Evolutionary conservation across 1,140 invertebrate species (phyloP).

Genomic region (Plectrocnemia conspersa): DNA sequence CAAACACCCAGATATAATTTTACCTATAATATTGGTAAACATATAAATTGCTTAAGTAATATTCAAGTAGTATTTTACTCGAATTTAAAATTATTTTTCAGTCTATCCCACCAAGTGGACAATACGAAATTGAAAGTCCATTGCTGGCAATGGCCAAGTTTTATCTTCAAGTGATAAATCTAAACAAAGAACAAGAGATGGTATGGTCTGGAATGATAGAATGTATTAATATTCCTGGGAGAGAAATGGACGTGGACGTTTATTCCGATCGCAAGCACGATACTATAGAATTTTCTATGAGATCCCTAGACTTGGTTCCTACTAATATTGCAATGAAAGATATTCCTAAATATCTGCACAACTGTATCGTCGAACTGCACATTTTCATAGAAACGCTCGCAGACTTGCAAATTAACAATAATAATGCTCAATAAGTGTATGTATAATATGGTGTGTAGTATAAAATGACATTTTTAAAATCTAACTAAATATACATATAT

Average conservation of each 20-base stretch:
- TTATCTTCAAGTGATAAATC: constrained; percentile 13
- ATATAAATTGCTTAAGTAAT: no score
- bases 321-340: neutral
- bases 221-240: constrained; percentile 7
- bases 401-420: neutral
- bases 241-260: constrained; percentile 12
- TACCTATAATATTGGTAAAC: constrained; percentile 15
- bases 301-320: constrained; percentile 9
- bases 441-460: no score
- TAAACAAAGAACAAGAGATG: constrained; percentile 14
- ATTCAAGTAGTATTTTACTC: no score
- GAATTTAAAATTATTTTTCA: no score
- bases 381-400: constrained; percentile 6
- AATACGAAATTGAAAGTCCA: neutral
- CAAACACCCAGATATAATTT: constrained; percentile 17
- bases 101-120: constrained; percentile 2
- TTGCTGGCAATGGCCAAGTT: constrained; percentile 1
- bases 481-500: neutral
- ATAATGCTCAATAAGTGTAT: neutral
- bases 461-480: neutral
- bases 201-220: constrained; percentile 14
- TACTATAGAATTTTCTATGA: constrained; percentile 12
- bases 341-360: constrained; percentile 9
- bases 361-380: constrained; percentile 10
- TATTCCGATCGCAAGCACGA: constrained; percentile 18